A percentile compares a stretch with the other conserved stretches of the same genome.
Conservation (phyloP, 1,140 invertebrate species). For the Lasaia peninsularis region DNA sequence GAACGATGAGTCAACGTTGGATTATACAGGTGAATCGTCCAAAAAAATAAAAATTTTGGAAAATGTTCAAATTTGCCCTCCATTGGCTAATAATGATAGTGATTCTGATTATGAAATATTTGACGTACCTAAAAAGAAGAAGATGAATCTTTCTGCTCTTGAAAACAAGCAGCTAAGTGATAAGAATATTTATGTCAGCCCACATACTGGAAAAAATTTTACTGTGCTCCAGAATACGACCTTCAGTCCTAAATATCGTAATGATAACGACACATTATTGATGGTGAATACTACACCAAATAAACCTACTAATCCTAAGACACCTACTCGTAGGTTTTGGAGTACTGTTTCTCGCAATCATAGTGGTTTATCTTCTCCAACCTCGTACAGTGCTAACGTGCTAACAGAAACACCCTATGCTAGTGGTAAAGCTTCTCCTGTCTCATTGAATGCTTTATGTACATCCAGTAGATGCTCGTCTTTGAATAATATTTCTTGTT, state of each 20-base stretch:
- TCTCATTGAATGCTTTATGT: not conserved
- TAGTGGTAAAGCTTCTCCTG: constrained; percentile 22
- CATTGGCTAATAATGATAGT: constrained; percentile 21
- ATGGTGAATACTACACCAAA: constrained; percentile 22
- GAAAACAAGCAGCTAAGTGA: constrained; percentile 11
- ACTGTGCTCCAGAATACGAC: constrained; percentile 26
- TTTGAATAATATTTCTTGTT: constrained; percentile 27
- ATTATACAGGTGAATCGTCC: not conserved
- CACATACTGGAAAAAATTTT: constrained; percentile 27
- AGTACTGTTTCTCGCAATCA: constrained; percentile 23
- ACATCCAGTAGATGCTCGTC: constrained; percentile 16
- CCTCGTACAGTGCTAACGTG: constrained; percentile 6
- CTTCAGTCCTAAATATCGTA: constrained; percentile 21
- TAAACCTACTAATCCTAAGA: constrained; percentile 22
- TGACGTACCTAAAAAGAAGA: constrained; percentile 26
- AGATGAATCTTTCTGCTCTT: constrained; percentile 21
- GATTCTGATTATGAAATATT: constrained; percentile 28
- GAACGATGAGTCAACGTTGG: too few relatives aligned
- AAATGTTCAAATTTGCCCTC: constrained; percentile 25
- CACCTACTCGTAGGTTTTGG: constrained; percentile 22
- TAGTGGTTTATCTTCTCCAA: constrained; percentile 22
- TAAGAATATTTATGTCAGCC: constrained; percentile 21
- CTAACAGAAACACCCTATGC: constrained; percentile 18
- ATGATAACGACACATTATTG: too few relatives aligned
- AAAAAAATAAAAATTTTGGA: constrained; percentile 6